phyloP scores from a whole-genome alignment of 2,797 vertebrate genomes.

The Eospalax fontanierii region DNA sequence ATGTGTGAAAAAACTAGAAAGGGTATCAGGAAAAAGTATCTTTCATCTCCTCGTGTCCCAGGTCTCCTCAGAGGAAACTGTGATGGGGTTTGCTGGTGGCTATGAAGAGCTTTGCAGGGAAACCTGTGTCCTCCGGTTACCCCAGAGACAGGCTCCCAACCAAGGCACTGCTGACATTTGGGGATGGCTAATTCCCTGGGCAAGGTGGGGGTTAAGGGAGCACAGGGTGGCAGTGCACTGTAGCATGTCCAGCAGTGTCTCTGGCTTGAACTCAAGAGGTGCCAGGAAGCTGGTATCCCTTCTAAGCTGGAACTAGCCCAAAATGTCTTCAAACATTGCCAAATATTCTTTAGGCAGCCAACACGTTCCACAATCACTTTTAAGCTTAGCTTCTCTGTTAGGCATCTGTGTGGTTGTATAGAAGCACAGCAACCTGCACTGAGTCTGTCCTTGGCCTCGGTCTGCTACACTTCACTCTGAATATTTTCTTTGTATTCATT shows the following conservation, averaged over 20 bases:
- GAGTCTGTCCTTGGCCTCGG: not conserved
- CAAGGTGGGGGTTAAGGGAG: too few relatives aligned
- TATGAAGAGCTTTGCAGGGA: not conserved
- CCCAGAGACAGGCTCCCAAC: not conserved
- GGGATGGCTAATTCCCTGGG: not conserved
- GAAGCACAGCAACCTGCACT: not conserved
- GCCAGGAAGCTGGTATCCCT: not conserved
- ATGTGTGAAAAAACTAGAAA: not conserved
- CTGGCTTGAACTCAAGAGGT: not conserved
- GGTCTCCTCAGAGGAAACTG: not conserved
- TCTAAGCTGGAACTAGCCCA: not conserved
- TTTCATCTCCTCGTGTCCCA: not conserved
- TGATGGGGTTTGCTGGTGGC: not conserved
- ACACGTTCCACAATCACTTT: not conserved
- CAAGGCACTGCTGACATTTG: rapidly evolving
- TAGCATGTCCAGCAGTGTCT: not conserved
- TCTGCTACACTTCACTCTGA: not conserved
- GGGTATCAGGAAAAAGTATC: not conserved
- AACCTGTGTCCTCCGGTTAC: not conserved
- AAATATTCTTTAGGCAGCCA: not conserved
- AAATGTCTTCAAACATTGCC: not conserved
- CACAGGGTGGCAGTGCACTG: rapidly evolving
- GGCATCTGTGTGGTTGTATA: not conserved
- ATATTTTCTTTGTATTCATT: not conserved
- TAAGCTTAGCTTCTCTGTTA: not conserved